Base-by-base conservation (phyloP, 2,113 vertebrate species). In the Odocoileus hemionus region DNA sequence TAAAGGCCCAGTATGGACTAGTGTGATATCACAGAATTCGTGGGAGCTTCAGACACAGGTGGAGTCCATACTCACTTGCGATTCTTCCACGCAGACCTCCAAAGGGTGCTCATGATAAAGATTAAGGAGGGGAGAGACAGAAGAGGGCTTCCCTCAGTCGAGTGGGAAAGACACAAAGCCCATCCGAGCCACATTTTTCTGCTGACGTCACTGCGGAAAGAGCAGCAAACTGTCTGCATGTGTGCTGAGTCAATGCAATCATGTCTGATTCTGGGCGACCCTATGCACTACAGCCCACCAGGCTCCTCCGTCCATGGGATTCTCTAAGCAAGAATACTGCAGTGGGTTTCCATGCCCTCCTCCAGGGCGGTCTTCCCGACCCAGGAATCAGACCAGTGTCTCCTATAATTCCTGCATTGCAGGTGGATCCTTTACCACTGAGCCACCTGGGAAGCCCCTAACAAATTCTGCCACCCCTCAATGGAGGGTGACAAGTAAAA, bases 351-450 rank as follows among this genome's bases (percentile, higher is more conserved):
- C 70, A 4, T 43, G 23, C 23, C 70, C 36, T 76, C 36, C 70
- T 76, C 23, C 70, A 76, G 36, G 23, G 23, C 36, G 70, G 43
- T 43, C 6, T 26, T 43, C 36, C 36, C 0, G 0, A 76, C 23
- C 36, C 11, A 43, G 36, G 36, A 43, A 76, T 76, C 12, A 43
- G 25, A 76, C 12, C 36, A 0, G 19, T 12, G n/a, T 70, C n/a
- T 70, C 67, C n/a, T 39, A 10, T 21, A 70, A 70, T 70, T 70
- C n/a, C n/a, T 70, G 19, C 67, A 39, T 2, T 70, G n/a, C 10
- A 0, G 19, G 23, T 1, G 36, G 36, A 13, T 43, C 23, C 23
- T 43, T 39, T 43, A 43, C 19, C 0, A 0, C 36, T 76, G 36
- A 76, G 11, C 36, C 70, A 43, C 36, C 23, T 39, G 36, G 36